Conservation (phyloP, 2,113 vertebrate species). For the Salminus brasiliensis region DNA sequence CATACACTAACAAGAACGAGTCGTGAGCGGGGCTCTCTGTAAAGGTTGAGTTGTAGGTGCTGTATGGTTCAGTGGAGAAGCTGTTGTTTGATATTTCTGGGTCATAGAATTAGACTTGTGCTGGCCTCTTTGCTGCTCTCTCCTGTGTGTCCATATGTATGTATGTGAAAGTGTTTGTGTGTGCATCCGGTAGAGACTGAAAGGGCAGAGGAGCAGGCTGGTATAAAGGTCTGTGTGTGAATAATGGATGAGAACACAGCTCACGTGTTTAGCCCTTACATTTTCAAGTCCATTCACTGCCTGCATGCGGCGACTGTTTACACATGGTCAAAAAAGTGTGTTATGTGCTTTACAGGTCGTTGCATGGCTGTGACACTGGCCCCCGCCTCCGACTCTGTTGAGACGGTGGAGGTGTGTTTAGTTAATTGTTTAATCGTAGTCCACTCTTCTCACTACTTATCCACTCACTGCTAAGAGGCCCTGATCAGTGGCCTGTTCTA, state of each 20-base stretch:
- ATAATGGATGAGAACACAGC: slow-evolving; percentile 42
- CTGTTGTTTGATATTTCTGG: slow-evolving; percentile 25
- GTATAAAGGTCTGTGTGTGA: slow-evolving; percentile 42
- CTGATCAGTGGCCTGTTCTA: too few relatives aligned
- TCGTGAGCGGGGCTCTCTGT: not conserved
- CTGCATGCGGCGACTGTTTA: not conserved
- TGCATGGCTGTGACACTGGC: too few relatives aligned
- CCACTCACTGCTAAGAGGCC: too few relatives aligned
- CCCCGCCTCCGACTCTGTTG: too few relatives aligned
- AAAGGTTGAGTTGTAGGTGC: not conserved
- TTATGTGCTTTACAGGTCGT: too few relatives aligned
- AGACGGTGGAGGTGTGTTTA: too few relatives aligned
- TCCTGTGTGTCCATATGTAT: too few relatives aligned
- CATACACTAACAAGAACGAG: not conserved
- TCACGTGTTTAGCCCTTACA: slow-evolving; percentile 13
- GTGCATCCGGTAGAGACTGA: not conserved
- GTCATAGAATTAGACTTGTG: not conserved
- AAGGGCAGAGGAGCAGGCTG: slow-evolving; percentile 38
- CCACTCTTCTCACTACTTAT: too few relatives aligned
- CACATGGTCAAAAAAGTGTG: not conserved
- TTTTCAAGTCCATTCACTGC: not conserved
- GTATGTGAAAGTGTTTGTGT: not conserved
- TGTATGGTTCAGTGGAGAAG: not conserved
- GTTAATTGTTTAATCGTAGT: too few relatives aligned
- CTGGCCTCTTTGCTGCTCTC: not conserved